phyloP scores from a whole-genome alignment of 2,888 invertebrate species.

The Microplitis deprimator region DNA sequence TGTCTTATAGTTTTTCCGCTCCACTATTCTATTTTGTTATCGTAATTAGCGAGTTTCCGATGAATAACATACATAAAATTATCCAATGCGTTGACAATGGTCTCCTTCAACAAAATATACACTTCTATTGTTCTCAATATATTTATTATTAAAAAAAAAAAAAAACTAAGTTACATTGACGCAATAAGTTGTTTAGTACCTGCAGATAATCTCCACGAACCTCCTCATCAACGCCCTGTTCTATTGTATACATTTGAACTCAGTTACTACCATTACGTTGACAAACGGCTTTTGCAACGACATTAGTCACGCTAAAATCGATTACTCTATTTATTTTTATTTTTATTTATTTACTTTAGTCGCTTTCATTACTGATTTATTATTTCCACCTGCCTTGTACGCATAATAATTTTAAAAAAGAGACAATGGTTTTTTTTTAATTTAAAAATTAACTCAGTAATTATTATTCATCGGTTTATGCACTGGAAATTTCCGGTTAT shows the following conservation, averaged over 20 bases:
- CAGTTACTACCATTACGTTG: background rate
- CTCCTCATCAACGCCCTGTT: conserved; percentile 8
- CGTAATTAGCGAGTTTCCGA: conserved; percentile 37
- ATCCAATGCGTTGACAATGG: conserved; percentile 24
- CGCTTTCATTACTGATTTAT: background rate
- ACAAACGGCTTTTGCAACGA: background rate
- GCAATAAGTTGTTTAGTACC: background rate
- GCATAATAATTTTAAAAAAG: background rate
- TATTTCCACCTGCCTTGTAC: background rate
- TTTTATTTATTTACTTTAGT: background rate
- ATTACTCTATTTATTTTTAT: background rate
- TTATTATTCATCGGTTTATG: conserved; percentile 1
- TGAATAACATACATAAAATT: conserved; percentile 38
- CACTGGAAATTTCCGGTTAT: conserved; percentile 1
- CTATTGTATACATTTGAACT: background rate
- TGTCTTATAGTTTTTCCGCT: conserved; percentile 20
- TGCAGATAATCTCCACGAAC: conserved; percentile 17
- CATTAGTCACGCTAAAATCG: background rate
- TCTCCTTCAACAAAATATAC: conserved; percentile 31
- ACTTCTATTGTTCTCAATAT: conserved; percentile 32
- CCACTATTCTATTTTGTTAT: conserved; percentile 25
- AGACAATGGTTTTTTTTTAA: background rate
- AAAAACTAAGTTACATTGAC: conserved; percentile 11
- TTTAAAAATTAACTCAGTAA: background rate
- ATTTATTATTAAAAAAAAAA: background rate